Evolutionary conservation across 2,113 vertebrate genomes (phyloP).

Genomic region (Hypocryptadius cinnamomeus): DNA sequence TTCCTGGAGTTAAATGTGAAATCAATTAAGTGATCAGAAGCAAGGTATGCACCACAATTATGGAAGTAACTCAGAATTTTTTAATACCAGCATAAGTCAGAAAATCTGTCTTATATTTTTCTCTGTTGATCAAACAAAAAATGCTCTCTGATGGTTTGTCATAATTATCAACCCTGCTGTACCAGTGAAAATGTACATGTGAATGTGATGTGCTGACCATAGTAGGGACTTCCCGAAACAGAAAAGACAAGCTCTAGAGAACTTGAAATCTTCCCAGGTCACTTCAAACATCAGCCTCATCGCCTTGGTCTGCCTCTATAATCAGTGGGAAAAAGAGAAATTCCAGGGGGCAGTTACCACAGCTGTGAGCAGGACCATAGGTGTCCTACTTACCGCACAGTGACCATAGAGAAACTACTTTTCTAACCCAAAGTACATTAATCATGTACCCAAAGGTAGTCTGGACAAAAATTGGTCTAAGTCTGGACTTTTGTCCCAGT

Average conservation of each 20-base stretch:
- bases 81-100: neutral
- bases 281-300: neutral
- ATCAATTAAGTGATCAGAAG: neutral
- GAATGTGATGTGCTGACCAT: neutral
- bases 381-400: neutral
- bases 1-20: neutral
- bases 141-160: neutral
- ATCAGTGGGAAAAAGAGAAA: neutral
- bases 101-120: neutral
- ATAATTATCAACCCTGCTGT: neutral
- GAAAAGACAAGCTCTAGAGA: neutral
- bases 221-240: neutral
- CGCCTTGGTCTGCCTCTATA: neutral
- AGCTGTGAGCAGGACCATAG: neutral
- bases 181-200: neutral
- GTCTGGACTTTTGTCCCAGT: neutral
- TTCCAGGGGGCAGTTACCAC: neutral
- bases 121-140: neutral
- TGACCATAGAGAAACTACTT: neutral
- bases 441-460: neutral
- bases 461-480: neutral
- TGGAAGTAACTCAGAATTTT: neutral
- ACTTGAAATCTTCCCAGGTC: neutral
- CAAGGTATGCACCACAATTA: neutral
- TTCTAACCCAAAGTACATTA: neutral